These are phyloP conservation scores for Pristionchus entomophagus DNA, from an alignment of 2,888 invertebrate genomes.

Conservation along the genomic window DNA sequence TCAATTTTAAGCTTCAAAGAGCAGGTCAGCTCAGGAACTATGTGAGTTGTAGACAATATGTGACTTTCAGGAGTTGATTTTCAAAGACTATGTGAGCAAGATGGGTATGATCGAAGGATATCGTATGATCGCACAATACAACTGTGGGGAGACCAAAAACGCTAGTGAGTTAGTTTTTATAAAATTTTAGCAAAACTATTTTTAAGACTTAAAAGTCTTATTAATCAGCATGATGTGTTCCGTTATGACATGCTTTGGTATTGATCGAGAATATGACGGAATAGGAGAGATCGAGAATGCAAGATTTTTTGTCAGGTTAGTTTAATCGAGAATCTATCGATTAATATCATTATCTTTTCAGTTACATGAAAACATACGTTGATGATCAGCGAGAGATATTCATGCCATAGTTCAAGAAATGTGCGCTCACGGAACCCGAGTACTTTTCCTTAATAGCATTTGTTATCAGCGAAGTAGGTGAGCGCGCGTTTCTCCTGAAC, in stretches of 20 bases:
- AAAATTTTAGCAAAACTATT: too few relatives aligned
- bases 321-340: not conserved
- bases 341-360: not conserved
- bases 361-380: not conserved
- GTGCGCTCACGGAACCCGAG: not conserved
- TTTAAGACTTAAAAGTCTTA: too few relatives aligned
- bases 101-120: not conserved
- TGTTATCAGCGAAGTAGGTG: not conserved
- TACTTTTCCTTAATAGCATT: not conserved
- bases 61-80: not conserved
- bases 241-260: not conserved
- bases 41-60: too few relatives aligned
- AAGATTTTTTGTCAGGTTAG: too few relatives aligned
- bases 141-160: not conserved
- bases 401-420: not conserved
- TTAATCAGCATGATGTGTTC: slow-evolving; percentile 10
- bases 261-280: not conserved
- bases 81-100: slow-evolving; percentile 9
- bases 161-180: not conserved
- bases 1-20: not conserved
- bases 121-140: not conserved
- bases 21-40: not conserved
- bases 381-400: not conserved
- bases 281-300: too few relatives aligned
- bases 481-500: too few relatives aligned